phyloP scores from a whole-genome alignment of 2,888 invertebrate species.

The Anthrax anthrax region DNA sequence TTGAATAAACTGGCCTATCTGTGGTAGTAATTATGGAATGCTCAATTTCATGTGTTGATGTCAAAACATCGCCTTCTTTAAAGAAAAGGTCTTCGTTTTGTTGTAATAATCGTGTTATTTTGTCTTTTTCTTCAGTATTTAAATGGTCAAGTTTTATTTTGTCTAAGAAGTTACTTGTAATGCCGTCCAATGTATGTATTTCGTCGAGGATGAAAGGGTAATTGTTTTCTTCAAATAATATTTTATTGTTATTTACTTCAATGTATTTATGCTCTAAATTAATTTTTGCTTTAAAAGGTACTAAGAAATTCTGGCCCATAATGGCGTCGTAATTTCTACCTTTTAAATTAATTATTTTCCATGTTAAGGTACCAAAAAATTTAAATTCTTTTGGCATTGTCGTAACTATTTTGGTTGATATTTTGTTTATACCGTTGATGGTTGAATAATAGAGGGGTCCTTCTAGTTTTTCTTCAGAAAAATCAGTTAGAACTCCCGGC shows the following conservation, averaged over 20 bases:
- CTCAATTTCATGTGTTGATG: constrained; percentile 5
- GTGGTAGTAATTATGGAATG: constrained; percentile 10
- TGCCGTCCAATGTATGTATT: not conserved
- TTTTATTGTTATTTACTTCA: constrained; percentile 1
- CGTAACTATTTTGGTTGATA: constrained; percentile 7
- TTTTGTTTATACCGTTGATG: constrained; percentile 10
- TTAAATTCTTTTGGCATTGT: constrained; percentile 11
- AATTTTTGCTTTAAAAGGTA: constrained; percentile 1
- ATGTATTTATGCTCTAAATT: not conserved
- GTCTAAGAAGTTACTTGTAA: not conserved
- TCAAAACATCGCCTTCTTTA: constrained; percentile 7
- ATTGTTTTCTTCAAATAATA: not conserved
- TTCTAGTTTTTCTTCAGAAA: not conserved
- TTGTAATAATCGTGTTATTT: constrained; percentile 1
- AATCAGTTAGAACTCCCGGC: constrained; percentile 4
- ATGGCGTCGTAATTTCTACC: constrained; percentile 2
- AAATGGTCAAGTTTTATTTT: not conserved
- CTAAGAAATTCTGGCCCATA: constrained; percentile 1
- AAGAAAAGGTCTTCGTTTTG: constrained; percentile 7
- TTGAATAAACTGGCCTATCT: constrained; percentile 8
- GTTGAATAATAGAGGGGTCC: constrained; percentile 6
- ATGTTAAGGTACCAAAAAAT: constrained; percentile 8
- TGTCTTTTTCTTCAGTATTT: not conserved
- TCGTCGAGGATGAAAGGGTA: not conserved
- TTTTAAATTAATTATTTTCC: constrained; percentile 8